Percentiles rank a stretch among this genome's conserved stretches.
These are phyloP conservation scores for Epirrita christyi DNA, from an alignment of 2,888 invertebrate genomes.

Conservation along the genomic window DNA sequence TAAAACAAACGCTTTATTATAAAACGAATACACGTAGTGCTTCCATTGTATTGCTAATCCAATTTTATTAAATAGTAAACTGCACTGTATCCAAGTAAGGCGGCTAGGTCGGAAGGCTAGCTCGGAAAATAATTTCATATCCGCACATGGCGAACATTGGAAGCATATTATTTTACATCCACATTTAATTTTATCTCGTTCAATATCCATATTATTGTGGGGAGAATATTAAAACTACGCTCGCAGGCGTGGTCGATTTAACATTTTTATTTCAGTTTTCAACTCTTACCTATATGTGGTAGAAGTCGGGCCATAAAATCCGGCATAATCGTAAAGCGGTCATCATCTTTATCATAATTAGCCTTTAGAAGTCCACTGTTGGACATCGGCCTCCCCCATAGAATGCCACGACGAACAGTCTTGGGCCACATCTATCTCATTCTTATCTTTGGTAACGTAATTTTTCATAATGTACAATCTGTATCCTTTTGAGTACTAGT, in stretches of 20 bases:
- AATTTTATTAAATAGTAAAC: conserved; percentile 31
- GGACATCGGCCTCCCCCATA: too few species aligned
- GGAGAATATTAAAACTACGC: conserved; percentile 30
- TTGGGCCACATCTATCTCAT: too few species aligned
- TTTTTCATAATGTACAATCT: too few species aligned
- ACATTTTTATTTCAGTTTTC: conserved; percentile 14
- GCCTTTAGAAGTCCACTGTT: too few species aligned
- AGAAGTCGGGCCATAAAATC: too few species aligned
- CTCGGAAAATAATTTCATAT: conserved; percentile 43
- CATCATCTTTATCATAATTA: too few species aligned
- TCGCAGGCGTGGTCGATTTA: conserved; percentile 3
- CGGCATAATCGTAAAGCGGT: too few species aligned
- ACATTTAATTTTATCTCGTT: conserved; percentile 41
- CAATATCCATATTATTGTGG: conserved; percentile 25
- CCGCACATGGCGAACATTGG: conserved; percentile 38
- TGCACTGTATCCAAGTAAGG: conserved; percentile 36
- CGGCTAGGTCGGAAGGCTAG: conserved; percentile 26
- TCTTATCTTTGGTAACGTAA: too few species aligned
- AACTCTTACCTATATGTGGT: too few species aligned
- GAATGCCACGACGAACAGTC: too few species aligned
- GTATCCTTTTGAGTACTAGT: too few species aligned
- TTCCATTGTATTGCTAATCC: conserved; percentile 29
- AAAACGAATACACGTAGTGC: conserved; percentile 11
- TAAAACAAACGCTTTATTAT: conserved; percentile 10
- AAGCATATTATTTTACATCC: conserved; percentile 42